Percentiles rank a stretch among this genome's conserved stretches.
Conservation (phyloP, 2,888 invertebrate species). For the Corythucha ciliata region DNA sequence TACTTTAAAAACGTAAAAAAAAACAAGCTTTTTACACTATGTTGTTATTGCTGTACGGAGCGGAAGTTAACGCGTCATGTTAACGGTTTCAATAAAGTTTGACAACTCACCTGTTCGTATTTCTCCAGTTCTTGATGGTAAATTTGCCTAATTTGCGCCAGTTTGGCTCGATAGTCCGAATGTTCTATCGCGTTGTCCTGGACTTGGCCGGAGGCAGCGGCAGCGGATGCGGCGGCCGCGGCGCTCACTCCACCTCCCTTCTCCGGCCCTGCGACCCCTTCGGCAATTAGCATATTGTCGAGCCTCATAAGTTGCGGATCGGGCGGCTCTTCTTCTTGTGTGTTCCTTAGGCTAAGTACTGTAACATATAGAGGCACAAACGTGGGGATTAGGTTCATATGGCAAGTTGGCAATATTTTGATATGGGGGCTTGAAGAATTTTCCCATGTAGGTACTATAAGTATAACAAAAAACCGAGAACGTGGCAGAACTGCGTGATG, state of each 20-base stretch:
- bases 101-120: constrained; percentile 74
- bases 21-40: too few relatives aligned
- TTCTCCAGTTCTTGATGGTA: constrained; percentile 99
- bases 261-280: constrained; percentile 94
- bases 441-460: too few relatives aligned
- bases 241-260: constrained; percentile 82
- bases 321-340: constrained; percentile 96
- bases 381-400: too few relatives aligned
- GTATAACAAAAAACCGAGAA: too few relatives aligned
- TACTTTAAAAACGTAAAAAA: too few relatives aligned
- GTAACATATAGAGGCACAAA: constrained; percentile 37
- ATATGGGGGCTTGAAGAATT: too few relatives aligned
- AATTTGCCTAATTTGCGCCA: constrained; percentile 96
- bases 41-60: too few relatives aligned
- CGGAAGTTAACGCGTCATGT: too few relatives aligned
- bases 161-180: constrained; percentile 97
- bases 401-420: too few relatives aligned
- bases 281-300: constrained; percentile 98
- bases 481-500: too few relatives aligned
- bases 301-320: constrained; percentile 97
- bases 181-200: constrained; percentile 96
- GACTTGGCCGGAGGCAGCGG: constrained; percentile 61
- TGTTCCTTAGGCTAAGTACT: constrained; percentile 89
- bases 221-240: constrained; percentile 81
- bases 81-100: too few relatives aligned